phyloP scores from a whole-genome alignment of 2,888 invertebrate species.

The Megalurothrips usitatus region DNA sequence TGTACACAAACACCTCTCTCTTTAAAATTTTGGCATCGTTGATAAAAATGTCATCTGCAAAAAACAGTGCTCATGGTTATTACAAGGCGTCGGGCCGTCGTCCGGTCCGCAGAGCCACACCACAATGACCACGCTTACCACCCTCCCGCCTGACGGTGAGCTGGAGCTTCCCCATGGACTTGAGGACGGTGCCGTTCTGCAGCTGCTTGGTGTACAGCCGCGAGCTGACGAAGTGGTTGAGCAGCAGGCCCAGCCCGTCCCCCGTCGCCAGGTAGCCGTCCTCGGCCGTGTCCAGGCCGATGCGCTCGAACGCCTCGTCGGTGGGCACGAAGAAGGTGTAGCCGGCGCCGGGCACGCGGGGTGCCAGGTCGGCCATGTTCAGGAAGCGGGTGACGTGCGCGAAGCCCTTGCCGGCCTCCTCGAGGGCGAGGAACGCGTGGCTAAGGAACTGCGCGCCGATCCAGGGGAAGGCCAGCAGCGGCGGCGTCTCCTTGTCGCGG shows the following conservation, averaged over 20 bases:
- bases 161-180: slow-evolving; percentile 55
- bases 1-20: slow-evolving; percentile 60
- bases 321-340: slow-evolving; percentile 68
- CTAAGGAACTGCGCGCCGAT: slow-evolving; percentile 61
- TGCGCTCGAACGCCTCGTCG: slow-evolving; percentile 59
- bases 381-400: slow-evolving; percentile 57
- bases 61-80: not conserved
- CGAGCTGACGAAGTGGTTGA: slow-evolving; percentile 60
- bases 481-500: slow-evolving; percentile 61
- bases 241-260: slow-evolving; percentile 54
- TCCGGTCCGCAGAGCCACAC: too few species aligned
- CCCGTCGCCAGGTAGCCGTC: slow-evolving; percentile 56
- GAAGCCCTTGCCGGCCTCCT: slow-evolving; percentile 50
- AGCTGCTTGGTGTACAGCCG: slow-evolving; percentile 58
- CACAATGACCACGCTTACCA: slow-evolving; percentile 42
- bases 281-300: slow-evolving; percentile 56
- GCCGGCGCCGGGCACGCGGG: slow-evolving; percentile 58
- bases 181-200: slow-evolving; percentile 52
- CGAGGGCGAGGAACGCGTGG: slow-evolving; percentile 58
- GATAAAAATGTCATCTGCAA: slow-evolving; percentile 50
- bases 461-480: slow-evolving; percentile 60
- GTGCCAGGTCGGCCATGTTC: slow-evolving; percentile 59
- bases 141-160: slow-evolving; percentile 51
- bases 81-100: not conserved
- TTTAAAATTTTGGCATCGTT: slow-evolving; percentile 57